These are phyloP conservation scores for Scaptomyza flava DNA, from an alignment of 2,888 invertebrate species.

Conservation along the genomic window DNA sequence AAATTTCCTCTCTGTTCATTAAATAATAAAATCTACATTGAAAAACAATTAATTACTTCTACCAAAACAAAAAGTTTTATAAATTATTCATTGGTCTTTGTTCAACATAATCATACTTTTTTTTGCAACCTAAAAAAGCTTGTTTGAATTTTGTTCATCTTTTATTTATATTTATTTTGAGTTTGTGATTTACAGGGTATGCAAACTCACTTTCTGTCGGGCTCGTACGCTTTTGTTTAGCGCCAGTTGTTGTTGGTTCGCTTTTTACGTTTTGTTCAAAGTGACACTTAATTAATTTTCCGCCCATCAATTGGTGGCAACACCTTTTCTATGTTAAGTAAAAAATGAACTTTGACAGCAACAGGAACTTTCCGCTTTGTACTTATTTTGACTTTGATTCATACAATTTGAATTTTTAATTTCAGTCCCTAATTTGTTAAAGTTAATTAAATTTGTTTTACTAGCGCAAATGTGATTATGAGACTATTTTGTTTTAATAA, in stretches of 20 bases:
- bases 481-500: background rate
- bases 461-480: background rate
- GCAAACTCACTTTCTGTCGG: background rate
- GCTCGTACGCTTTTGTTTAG: background rate
- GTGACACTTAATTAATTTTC: conserved; percentile 62
- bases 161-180: background rate
- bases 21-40: too few species aligned
- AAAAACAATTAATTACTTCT: too few species aligned
- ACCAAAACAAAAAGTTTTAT: too few species aligned
- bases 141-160: background rate
- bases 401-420: conserved; percentile 19
- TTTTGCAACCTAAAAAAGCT: background rate
- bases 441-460: conserved; percentile 55
- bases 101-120: background rate
- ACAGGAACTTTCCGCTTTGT: conserved; percentile 45
- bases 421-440: conserved; percentile 18
- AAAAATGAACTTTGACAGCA: conserved; percentile 50
- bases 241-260: background rate
- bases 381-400: conserved; percentile 45
- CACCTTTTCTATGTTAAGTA: conserved; percentile 70
- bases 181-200: background rate
- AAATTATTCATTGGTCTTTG: too few species aligned
- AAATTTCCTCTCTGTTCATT: background rate
- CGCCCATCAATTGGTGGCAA: conserved; percentile 55
- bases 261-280: conserved; percentile 19